Percentiles rank a stretch among this genome's conserved stretches.
Conservation (phyloP, 1,140 invertebrate species). For the Euura lappo region DNA sequence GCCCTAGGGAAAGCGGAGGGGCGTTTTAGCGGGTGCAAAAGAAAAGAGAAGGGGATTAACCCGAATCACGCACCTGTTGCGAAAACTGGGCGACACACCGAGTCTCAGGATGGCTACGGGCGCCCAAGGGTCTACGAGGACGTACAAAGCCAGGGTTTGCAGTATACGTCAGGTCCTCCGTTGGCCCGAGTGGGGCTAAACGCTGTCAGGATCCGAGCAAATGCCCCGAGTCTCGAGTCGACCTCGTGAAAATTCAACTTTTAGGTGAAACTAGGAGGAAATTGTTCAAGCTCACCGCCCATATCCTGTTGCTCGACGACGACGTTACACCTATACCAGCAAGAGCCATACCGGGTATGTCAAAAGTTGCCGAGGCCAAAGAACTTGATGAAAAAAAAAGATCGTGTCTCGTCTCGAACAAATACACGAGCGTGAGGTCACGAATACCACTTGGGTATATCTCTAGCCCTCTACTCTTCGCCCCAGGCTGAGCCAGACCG, state of each 20-base stretch:
- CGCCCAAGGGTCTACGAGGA: too few relatives aligned
- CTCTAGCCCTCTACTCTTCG: neutral
- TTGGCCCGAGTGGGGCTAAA: too few relatives aligned
- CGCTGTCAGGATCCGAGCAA: too few relatives aligned
- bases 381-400: slow-evolving; percentile 1
- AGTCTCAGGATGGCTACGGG: neutral
- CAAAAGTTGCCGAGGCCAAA: neutral
- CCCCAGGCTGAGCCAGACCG: neutral
- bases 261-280: neutral
- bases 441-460: neutral
- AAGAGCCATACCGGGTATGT: neutral
- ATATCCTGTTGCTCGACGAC: slow-evolving; percentile 1
- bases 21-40: neutral
- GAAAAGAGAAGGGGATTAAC: neutral
- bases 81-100: neutral
- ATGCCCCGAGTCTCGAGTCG: too few relatives aligned
- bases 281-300: slow-evolving; percentile 1
- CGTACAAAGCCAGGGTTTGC: too few relatives aligned
- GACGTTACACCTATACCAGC: neutral
- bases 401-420: neutral
- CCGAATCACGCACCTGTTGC: slow-evolving; percentile 1
- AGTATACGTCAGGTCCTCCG: too few relatives aligned
- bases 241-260: neutral
- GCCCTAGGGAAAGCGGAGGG: neutral
- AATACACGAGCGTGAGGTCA: too few relatives aligned